Base-by-base conservation (phyloP, 2,888 invertebrate genomes). In the Drosophila trichaetosa region DNA sequence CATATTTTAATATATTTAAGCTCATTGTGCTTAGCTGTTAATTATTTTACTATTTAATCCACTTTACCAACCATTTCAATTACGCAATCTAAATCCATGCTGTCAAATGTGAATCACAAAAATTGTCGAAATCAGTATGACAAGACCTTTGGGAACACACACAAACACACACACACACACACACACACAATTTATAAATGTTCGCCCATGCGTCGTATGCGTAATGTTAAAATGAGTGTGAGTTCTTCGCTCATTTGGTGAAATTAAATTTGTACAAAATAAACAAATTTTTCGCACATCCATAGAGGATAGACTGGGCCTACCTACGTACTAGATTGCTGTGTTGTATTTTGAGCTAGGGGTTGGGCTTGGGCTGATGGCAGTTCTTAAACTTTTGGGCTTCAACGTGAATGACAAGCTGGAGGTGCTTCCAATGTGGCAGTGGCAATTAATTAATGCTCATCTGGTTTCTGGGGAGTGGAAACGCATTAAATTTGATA, bases 371-470 rank as follows among this genome's bases (percentile, higher is more conserved):
- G 21, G 11, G 24, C 0, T 33, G 33, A 31, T n/a, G 48, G 54
- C 27, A 46, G 34, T 36, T 31, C 49, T 67, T 72, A 49, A 76
- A 73, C 72, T 53, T 40, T 11, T 51, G 18, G 49, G 29, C 10
- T 6, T 24, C 42, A 29, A 11, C 49, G 24, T 11, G 53, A 48
- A 33, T 67, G 63, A 64, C 48, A 56, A 65, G 67, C 53, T 54
- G 56, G 46, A 38, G 64, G 56, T 70, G 61, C 49, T 21, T 59
- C 60, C 53, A 56, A 66, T 73, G 76, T 69, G 67, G 54, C 24
- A 62, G 56, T 75, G 76, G 79, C 87, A 90, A 90, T 90, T 90
- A 90, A 90, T 90, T 90, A 90, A 90, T 88, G 82, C 85, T 90
- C 83, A 82, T 83, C 79, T 80, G 80, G 36, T n/a, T 62, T 2